Evolutionary conservation across 2,888 invertebrate species (phyloP).

Genomic region (Carcina quercana): DNA sequence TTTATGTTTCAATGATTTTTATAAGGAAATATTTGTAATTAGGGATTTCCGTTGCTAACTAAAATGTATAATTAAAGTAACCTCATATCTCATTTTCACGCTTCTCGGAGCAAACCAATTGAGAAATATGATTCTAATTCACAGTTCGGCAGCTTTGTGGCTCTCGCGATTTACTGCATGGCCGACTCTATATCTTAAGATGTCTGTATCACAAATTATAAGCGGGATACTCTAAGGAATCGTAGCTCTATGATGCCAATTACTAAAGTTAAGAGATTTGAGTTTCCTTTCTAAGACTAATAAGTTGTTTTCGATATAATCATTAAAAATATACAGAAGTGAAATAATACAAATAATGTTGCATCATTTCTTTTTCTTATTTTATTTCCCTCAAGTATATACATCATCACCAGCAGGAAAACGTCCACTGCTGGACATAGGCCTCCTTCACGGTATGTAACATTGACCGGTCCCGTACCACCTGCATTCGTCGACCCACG

Average conservation of each 20-base stretch:
- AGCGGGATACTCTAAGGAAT: constrained; percentile 8
- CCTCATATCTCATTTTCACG: not conserved
- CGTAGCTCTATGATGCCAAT: constrained; percentile 24
- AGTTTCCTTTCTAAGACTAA: constrained; percentile 33
- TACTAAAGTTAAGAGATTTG: constrained; percentile 22
- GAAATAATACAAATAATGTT: constrained; percentile 51
- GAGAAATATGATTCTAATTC: not conserved
- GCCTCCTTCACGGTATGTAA: too few species aligned
- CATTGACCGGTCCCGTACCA: too few species aligned
- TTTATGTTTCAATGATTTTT: too few species aligned
- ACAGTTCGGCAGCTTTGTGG: not conserved
- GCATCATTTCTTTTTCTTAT: constrained; percentile 48
- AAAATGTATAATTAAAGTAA: not conserved
- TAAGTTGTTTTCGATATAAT: constrained; percentile 48
- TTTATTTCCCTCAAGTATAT: constrained; percentile 17
- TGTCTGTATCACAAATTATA: not conserved
- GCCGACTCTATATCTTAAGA: not conserved
- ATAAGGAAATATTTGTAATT: too few species aligned
- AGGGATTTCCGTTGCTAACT: not conserved
- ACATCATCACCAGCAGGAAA: too few species aligned
- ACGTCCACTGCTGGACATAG: too few species aligned
- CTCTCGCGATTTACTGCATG: not conserved
- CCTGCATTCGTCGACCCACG: too few species aligned
- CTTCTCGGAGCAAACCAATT: not conserved
- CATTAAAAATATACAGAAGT: constrained; percentile 38